Conservation (phyloP, 2,113 vertebrate species). For the Litocranius walleri region DNA sequence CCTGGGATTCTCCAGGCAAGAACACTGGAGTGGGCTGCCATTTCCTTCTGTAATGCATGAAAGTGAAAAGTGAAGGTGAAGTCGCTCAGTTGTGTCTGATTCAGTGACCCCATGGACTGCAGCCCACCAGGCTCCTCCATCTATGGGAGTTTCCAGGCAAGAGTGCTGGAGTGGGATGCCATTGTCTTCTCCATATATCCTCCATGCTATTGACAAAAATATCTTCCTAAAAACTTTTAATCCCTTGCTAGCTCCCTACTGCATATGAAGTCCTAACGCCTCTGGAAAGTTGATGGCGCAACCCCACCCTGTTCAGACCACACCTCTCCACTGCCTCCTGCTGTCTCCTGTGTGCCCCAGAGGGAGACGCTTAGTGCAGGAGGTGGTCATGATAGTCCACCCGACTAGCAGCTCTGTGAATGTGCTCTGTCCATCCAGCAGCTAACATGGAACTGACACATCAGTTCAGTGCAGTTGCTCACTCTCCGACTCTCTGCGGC, state of each 20-base stretch:
- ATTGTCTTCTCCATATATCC: neutral
- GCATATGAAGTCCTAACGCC: neutral
- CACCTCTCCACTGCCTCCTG: neutral
- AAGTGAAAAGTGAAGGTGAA: too few relatives aligned
- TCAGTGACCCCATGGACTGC: too few relatives aligned
- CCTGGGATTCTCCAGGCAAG: too few relatives aligned
- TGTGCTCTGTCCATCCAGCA: neutral
- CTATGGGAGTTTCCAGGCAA: too few relatives aligned
- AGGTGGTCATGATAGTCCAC: too few relatives aligned
- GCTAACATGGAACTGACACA: neutral
- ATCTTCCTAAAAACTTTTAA: neutral
- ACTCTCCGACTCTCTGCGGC: fast-evolving
- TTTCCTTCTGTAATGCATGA: too few relatives aligned
- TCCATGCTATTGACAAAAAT: neutral
- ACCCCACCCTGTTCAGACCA: neutral
- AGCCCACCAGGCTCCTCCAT: too few relatives aligned
- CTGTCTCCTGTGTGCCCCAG: neutral
- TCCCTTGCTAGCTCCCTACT: neutral
- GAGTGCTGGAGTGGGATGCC: too few relatives aligned
- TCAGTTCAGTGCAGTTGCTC: neutral
- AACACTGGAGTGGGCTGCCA: too few relatives aligned
- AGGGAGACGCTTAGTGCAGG: too few relatives aligned
- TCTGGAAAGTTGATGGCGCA: neutral
- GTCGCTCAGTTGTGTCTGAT: too few relatives aligned
- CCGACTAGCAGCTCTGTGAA: neutral